Evolutionary conservation across 1,140 invertebrate species (phyloP).

Genomic region (Papilio dardanus): DNA sequence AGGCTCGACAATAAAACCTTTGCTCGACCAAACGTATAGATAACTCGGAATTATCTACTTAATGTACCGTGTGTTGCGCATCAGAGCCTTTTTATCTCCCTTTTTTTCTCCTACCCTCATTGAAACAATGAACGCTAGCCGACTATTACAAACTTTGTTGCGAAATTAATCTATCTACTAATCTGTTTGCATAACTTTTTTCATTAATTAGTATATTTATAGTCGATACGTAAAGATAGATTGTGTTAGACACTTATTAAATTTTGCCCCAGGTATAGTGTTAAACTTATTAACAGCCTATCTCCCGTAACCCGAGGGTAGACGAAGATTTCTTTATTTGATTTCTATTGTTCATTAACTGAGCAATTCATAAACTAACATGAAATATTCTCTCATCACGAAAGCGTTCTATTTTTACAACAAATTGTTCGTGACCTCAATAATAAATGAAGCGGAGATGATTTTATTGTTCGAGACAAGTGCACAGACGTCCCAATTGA

Average conservation of each 20-base stretch:
- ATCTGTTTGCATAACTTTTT: neutral
- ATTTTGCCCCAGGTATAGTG: too few species aligned
- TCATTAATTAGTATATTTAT: neutral
- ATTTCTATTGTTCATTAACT: neutral
- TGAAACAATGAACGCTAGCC: conserved; percentile 22
- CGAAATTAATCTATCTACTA: conserved; percentile 7
- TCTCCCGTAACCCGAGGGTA: neutral
- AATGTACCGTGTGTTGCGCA: conserved; percentile 43
- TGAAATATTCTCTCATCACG: neutral
- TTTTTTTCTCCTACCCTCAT: conserved; percentile 29
- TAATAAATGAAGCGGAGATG: conserved; percentile 33
- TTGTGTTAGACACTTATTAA: too few species aligned
- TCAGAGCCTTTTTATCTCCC: conserved; percentile 18
- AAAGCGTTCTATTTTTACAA: conserved; percentile 32
- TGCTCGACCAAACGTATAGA: conserved; percentile 45
- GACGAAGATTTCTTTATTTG: neutral
- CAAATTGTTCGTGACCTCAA: conserved; percentile 34
- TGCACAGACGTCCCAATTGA: conserved; percentile 34
- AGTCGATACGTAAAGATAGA: neutral
- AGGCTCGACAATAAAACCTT: conserved; percentile 43
- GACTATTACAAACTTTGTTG: conserved; percentile 13
- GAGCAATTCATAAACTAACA: conserved; percentile 1
- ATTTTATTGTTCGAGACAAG: conserved; percentile 39
- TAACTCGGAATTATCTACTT: conserved; percentile 45
- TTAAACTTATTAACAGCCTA: too few species aligned